phyloP scores from a whole-genome alignment of 2,113 vertebrate species.

The Piliocolobus tephrosceles region DNA sequence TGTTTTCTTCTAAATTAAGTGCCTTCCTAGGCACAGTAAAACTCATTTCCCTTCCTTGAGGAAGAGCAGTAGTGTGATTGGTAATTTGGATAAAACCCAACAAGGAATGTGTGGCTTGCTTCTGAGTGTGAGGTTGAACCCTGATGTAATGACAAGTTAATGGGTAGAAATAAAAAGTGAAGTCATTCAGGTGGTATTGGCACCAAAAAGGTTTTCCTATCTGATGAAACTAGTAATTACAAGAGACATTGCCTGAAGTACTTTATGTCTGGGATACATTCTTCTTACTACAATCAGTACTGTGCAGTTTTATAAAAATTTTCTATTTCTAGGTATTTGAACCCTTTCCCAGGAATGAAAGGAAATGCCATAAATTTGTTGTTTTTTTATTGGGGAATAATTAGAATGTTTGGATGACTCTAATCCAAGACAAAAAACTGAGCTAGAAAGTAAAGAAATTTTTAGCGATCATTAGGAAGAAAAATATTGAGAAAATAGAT shows the following conservation, averaged over 20 bases:
- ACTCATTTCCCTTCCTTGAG: background rate
- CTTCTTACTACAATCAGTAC: background rate
- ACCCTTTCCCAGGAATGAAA: background rate
- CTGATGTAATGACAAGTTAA: background rate
- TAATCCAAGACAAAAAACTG: background rate
- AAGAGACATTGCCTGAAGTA: background rate
- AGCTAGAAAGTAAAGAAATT: background rate
- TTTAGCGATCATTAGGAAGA: background rate
- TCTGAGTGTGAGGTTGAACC: background rate
- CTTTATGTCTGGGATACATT: background rate
- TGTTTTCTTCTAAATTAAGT: constrained; percentile 1
- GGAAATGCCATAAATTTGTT: background rate
- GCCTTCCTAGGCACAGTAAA: background rate
- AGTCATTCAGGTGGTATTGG: background rate
- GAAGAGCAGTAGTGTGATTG: background rate
- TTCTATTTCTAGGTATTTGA: background rate
- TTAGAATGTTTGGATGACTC: background rate
- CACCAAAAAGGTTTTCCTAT: background rate
- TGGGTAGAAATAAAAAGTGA: background rate
- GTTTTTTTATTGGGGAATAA: background rate
- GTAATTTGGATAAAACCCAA: background rate
- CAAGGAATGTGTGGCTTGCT: background rate
- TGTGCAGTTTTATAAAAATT: background rate
- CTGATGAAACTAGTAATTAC: background rate
- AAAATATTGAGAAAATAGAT: background rate